Evolutionary conservation across 2,888 invertebrate genomes (phyloP), one percentile per base, ranked within the genome.

Genomic region (Euplexia lucipara): DNA sequence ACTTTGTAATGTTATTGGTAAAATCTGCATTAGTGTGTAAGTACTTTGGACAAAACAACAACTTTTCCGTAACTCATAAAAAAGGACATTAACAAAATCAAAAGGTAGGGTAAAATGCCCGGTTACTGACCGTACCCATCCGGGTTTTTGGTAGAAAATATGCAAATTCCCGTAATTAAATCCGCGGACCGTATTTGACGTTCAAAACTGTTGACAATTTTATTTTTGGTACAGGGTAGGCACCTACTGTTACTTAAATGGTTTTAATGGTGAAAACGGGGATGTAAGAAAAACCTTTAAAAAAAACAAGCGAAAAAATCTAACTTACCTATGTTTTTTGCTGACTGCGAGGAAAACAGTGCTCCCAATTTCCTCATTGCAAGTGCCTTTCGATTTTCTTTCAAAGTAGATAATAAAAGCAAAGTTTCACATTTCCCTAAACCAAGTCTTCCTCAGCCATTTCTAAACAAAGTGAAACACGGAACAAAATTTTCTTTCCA

Each of bases 81-180:
- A 87, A 87, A 84, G 73, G 78, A 76, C 84, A 85, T 84, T 84
- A 87, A 84, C 86, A 82, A 88, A 88, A 88, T 89, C 86, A 88
- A 87, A 89, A 86, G 86, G 86, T 84, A 84, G 85, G 84, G 84
- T 86, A 84, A 86, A 87, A 79, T 73, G 80, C 54, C 79, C 86
- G 69, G 81, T 84, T 82, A 81, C 84, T 53, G 83, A 63, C 81
- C 82, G 75, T 79, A 61, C 60, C 60, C 79, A 83, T 79, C 80
- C 73, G 81, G 78, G 83, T 85, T 85, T 82, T 75, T 70, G 79
- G 75, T 77, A 83, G 86, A 83, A 88, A 90, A 89, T 90, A 92
- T 93, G 92, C 90, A 90, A 92, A 92, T 92, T 84, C 84, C 53
- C 72, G 85, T 91, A 91, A 92, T 93, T 91, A 92, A 92, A 92